Conservation (phyloP, 2,113 vertebrate genomes). For the Passer domesticus region DNA sequence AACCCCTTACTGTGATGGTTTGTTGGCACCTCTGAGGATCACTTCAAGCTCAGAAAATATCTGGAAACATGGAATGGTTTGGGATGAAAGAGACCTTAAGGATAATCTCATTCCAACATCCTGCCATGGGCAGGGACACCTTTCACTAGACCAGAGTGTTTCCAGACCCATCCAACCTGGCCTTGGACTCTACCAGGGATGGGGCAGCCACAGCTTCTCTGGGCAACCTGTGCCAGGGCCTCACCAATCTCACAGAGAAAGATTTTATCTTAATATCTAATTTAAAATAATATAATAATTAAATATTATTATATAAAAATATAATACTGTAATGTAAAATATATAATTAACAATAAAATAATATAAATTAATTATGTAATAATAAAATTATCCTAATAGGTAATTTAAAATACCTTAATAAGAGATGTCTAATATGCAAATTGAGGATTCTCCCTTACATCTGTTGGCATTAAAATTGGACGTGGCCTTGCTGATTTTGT, state of each 20-base stretch:
- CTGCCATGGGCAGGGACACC: neutral
- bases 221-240: neutral
- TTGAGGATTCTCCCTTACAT: neutral
- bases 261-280: neutral
- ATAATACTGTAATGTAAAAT: neutral
- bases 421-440: neutral
- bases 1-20: neutral
- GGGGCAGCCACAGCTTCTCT: neutral
- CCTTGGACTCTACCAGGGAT: neutral
- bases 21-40: neutral
- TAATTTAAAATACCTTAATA: neutral
- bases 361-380: too few species aligned
- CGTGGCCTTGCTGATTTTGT: neutral
- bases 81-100: neutral
- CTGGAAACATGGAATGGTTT: neutral
- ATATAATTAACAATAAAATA: neutral
- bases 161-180: accelerated
- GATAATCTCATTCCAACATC: accelerated
- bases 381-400: neutral
- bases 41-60: neutral
- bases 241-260: neutral
- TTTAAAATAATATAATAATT: neutral
- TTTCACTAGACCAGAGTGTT: neutral
- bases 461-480: neutral
- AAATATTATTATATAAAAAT: too few species aligned